Evolutionary conservation across 2,113 vertebrate genomes (phyloP), one percentile per base, ranked within the genome.

Genomic region (Cranoglanis bouderius): DNA sequence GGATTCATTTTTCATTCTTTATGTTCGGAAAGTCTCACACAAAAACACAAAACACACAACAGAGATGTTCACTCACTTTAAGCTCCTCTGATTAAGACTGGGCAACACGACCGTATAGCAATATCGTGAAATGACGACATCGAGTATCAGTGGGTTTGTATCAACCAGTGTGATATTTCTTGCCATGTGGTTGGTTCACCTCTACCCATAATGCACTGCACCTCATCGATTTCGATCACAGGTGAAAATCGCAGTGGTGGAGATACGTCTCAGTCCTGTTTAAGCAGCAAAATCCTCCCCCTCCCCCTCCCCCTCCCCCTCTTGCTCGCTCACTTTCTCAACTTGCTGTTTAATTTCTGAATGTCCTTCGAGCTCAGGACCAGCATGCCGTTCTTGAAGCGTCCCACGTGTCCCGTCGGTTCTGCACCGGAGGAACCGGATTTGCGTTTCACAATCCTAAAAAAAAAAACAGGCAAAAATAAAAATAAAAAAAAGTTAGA

Each of bases 311-410:
- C 10, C 51, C 43, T 2, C 6, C 43, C 16, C 55, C 35, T 18
- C 49, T 40, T 26, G 38, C 55, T n/a, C 19, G 0, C 38, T 88
- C 93, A 96, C 85, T 96, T 96, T 38, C 87, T 88, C 78, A 93
- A 88, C 93, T 94, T 97, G 32, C 94, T 94, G 91, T 97, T 99
- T 74, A 98, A 96, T 91, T 96, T 98, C 95, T 96, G 96, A 93
- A 99, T 97, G 85, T 99, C 97, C 92, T 84, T 90, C 38, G 94
- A 91, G 93, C 95, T 98, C 85, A 99, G 95, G 92, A 98, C 92
- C 94, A 99, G 92, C 84, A 98, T 96, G 63, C 98, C 98, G 83
- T 98, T 94, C 94, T 96, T 98, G 94, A 99, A 99, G 93, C 96
- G 97, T 87, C 98, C 98, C 91, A 98, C 93, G 89, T 97, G 98